Percentiles rank a stretch among this genome's conserved stretches.
Evolutionary conservation across 2,888 invertebrate genomes (phyloP).

Genomic region (Epinotia nisella): DNA sequence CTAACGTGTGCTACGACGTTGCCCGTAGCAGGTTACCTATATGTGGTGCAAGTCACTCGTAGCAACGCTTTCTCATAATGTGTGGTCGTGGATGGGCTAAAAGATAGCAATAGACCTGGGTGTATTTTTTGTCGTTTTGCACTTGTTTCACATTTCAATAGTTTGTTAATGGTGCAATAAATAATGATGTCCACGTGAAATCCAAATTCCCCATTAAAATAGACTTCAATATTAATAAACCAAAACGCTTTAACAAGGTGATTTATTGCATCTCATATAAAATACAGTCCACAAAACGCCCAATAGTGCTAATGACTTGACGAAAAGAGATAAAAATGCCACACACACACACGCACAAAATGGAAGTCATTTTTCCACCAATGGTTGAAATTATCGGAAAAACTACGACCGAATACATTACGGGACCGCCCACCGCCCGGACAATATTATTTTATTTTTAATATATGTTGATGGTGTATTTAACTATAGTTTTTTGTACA

Average conservation of each 20-base stretch:
- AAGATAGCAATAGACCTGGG: too few relatives aligned
- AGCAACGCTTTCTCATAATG: too few relatives aligned
- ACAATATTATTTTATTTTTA: conserved; percentile 74
- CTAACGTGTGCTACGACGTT: too few relatives aligned
- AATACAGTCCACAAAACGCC: conserved; percentile 5
- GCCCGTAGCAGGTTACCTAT: too few relatives aligned
- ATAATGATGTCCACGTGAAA: not conserved
- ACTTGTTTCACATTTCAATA: too few relatives aligned
- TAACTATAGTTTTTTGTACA: conserved; percentile 41
- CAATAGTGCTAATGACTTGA: conserved; percentile 51
- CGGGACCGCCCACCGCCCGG: conserved; percentile 56
- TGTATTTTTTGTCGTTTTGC: too few relatives aligned
- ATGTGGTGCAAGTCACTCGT: too few relatives aligned
- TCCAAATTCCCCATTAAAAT: not conserved
- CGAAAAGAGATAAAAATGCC: conserved; percentile 70
- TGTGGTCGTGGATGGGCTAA: too few relatives aligned
- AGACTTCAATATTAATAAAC: not conserved
- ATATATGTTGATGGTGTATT: conserved; percentile 54
- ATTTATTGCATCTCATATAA: conserved; percentile 8
- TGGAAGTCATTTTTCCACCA: conserved; percentile 83
- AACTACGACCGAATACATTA: conserved; percentile 84
- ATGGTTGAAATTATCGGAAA: conserved; percentile 81
- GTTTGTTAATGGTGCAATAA: too few relatives aligned
- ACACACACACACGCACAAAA: conserved; percentile 62
- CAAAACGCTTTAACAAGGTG: conserved; percentile 3